A percentile compares a stretch with the other conserved stretches of the same genome.
Evolutionary conservation across 1,140 invertebrate genomes (phyloP).

Genomic region (Brachionus paranguensis): DNA sequence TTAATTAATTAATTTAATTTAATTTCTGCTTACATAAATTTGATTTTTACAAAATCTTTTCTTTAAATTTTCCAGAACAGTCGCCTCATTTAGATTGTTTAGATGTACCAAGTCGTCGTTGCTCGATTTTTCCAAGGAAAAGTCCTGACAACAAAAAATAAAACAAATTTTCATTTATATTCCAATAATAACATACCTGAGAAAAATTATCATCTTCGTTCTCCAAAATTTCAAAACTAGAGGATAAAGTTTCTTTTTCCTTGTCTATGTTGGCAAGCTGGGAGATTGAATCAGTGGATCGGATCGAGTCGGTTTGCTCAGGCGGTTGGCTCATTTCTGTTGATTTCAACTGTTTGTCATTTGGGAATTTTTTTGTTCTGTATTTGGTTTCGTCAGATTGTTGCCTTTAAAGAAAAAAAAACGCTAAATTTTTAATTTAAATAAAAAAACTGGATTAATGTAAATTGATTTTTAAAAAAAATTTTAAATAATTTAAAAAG

Average conservation of each 20-base stretch:
- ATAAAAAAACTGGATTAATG: not conserved
- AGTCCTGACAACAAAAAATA: not conserved
- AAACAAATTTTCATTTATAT: not conserved
- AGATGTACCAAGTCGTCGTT: slow-evolving; percentile 28
- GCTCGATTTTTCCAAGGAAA: slow-evolving; percentile 13
- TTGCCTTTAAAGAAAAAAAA: not conserved
- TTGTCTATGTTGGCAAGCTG: not conserved
- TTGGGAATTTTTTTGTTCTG: not conserved
- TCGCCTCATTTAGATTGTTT: slow-evolving; percentile 24
- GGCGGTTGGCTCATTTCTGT: not conserved
- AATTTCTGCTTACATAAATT: slow-evolving; percentile 22
- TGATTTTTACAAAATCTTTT: slow-evolving; percentile 34
- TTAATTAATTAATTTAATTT: too few species aligned
- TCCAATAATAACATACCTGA: not conserved
- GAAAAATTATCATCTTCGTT: not conserved
- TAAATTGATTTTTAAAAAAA: not conserved
- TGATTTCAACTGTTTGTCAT: not conserved
- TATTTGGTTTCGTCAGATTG: not conserved
- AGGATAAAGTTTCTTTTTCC: not conserved
- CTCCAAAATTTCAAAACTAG: not conserved
- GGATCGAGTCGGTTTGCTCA: not conserved
- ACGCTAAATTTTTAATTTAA: not conserved
- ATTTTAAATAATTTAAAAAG: not conserved
- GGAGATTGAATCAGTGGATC: not conserved
- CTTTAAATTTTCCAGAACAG: slow-evolving; percentile 23